phyloP scores from a whole-genome alignment of 2,113 vertebrate genomes.

The Carassius carassius region DNA sequence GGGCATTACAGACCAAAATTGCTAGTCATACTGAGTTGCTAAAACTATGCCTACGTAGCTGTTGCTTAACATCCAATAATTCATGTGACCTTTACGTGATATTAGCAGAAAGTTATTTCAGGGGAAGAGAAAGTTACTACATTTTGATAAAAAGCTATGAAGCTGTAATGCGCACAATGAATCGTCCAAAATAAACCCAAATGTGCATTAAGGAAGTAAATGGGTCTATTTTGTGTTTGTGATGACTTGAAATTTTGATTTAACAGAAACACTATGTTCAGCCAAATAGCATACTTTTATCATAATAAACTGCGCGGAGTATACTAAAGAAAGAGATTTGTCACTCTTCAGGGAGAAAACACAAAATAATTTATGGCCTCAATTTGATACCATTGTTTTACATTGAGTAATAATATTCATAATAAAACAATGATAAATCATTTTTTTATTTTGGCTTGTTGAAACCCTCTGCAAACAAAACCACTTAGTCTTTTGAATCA shows the following conservation, averaged over 20 bases:
- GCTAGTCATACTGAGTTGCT: background rate
- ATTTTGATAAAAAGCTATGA: background rate
- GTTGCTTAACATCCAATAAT: conserved; percentile 2
- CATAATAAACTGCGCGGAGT: background rate
- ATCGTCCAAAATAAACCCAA: background rate
- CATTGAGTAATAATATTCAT: background rate
- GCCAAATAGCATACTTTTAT: conserved; percentile 14
- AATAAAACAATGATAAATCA: background rate
- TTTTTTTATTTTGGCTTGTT: conserved; percentile 1
- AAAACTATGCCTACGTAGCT: background rate
- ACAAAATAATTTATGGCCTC: background rate
- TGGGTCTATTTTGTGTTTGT: background rate
- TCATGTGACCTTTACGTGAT: background rate
- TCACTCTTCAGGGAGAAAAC: conserved; percentile 8
- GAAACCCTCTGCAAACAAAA: background rate
- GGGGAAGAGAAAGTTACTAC: background rate
- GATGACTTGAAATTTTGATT: background rate
- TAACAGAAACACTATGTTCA: background rate
- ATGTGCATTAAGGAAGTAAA: background rate
- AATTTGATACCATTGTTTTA: background rate
- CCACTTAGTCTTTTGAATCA: background rate
- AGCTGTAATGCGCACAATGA: background rate
- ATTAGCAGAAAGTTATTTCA: background rate
- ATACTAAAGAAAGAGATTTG: conserved; percentile 2
- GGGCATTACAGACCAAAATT: background rate